These are phyloP conservation scores for Stegodyphus mimosarum DNA, from an alignment of 1,140 invertebrate species.

Conservation along the genomic window DNA sequence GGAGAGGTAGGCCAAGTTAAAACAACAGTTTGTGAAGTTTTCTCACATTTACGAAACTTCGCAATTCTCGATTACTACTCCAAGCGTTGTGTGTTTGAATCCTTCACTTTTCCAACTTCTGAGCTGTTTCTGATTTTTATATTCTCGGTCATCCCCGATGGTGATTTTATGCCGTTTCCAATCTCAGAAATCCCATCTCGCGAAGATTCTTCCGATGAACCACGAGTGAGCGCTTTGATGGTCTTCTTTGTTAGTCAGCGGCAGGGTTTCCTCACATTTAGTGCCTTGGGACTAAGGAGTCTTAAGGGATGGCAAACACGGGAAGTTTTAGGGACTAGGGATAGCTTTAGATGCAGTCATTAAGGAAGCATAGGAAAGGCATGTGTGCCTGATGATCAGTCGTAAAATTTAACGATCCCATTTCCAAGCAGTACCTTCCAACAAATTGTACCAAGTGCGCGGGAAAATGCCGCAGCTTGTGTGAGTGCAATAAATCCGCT, in stretches of 20 bases:
- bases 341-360: constrained; percentile 55
- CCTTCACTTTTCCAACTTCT: not conserved
- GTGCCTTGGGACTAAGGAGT: constrained; percentile 26
- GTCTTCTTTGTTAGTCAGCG: constrained; percentile 51
- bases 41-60: not conserved
- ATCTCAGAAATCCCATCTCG: constrained; percentile 32
- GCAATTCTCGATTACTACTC: not conserved
- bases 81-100: not conserved
- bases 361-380: constrained; percentile 49
- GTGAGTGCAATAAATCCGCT: constrained; percentile 39
- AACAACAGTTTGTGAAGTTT: not conserved
- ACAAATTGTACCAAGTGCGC: constrained; percentile 52
- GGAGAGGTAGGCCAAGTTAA: not conserved
- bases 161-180: constrained; percentile 58
- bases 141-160: constrained; percentile 36
- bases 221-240: constrained; percentile 46
- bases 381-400: constrained; percentile 53
- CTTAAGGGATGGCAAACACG: constrained; percentile 41
- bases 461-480: constrained; percentile 49
- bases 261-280: constrained; percentile 24
- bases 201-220: constrained; percentile 11
- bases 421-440: constrained; percentile 40
- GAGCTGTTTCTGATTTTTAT: constrained; percentile 48
- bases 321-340: constrained; percentile 37
- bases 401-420: constrained; percentile 58